Percentiles rank a stretch among this genome's conserved stretches.
Conservation (phyloP, 2,797 vertebrate genomes). For the Chaunax sp. region DNA sequence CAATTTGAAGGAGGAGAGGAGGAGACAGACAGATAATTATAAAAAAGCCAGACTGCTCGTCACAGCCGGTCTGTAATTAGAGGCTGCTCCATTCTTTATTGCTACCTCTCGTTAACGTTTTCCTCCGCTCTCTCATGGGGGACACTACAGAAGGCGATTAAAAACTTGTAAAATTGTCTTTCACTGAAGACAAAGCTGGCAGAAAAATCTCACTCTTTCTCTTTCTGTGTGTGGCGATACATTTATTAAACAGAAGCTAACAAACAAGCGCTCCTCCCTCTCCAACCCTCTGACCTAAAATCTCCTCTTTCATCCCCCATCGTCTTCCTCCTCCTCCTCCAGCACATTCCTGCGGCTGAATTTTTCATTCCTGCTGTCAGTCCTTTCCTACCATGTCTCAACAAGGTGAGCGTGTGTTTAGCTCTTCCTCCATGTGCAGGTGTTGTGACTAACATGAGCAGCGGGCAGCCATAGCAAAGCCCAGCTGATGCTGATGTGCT, state of each 20-base stretch:
- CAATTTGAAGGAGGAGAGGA: neutral
- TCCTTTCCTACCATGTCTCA: conserved; percentile 10
- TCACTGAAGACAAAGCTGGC: neutral
- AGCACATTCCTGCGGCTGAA: conserved; percentile 28
- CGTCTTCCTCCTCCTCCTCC: conserved; percentile 9
- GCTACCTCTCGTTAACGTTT: conserved; percentile 33
- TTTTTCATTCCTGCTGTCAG: conserved; percentile 2
- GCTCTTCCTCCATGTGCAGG: conserved; percentile 9
- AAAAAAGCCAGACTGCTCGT: conserved; percentile 17
- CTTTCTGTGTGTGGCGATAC: conserved; percentile 43
- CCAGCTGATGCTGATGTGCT: conserved; percentile 7
- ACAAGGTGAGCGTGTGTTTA: neutral
- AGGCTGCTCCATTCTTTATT: conserved; percentile 30
- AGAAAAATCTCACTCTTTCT: neutral
- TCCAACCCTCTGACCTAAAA: neutral
- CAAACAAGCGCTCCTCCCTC: conserved; percentile 2
- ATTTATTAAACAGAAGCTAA: conserved; percentile 30
- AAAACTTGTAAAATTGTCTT: conserved; percentile 19
- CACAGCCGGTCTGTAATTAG: conserved; percentile 46
- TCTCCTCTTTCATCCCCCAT: conserved; percentile 14
- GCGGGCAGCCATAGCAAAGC: conserved; percentile 34
- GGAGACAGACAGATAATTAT: conserved; percentile 45
- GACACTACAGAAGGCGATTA: conserved; percentile 25
- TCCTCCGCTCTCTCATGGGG: neutral
- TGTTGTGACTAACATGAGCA: conserved; percentile 47